These are phyloP conservation scores for Mesoclemmys tuberculata DNA, from an alignment of 2,113 vertebrate genomes.

Conservation along the genomic window DNA sequence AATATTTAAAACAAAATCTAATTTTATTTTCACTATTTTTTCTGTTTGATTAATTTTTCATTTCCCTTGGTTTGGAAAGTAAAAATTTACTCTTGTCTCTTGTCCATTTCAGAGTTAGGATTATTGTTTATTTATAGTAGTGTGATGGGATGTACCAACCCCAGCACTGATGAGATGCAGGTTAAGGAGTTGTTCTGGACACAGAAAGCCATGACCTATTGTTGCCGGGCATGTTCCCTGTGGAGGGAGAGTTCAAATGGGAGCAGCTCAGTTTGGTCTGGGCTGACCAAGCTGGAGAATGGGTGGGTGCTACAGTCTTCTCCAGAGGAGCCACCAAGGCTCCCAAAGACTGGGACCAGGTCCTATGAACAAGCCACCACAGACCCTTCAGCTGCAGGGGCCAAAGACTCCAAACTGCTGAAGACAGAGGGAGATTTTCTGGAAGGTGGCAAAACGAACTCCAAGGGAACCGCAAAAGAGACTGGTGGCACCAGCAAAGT, in stretches of 20 bases:
- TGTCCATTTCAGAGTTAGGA: background rate
- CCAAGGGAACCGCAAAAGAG: no score
- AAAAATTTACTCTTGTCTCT: background rate
- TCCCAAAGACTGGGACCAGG: background rate
- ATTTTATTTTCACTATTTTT: background rate
- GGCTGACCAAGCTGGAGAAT: background rate
- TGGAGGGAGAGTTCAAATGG: background rate
- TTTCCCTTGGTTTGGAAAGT: background rate
- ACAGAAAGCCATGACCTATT: background rate
- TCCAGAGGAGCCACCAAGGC: background rate
- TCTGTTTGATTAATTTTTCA: no score
- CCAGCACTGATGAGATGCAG: background rate
- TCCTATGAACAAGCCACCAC: no score
- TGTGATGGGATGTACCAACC: background rate
- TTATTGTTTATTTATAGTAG: background rate
- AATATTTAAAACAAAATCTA: background rate
- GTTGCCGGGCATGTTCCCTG: background rate
- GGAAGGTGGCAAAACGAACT: no score
- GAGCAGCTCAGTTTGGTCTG: background rate
- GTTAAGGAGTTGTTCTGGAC: background rate
- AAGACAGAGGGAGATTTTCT: no score
- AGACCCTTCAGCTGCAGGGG: no score
- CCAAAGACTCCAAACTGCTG: no score
- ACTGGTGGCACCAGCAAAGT: no score
- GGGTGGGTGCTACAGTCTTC: background rate